Percentiles rank a stretch among this genome's conserved stretches.
Conservation (phyloP, 2,113 vertebrate genomes). For the Pleuronectes platessa region DNA sequence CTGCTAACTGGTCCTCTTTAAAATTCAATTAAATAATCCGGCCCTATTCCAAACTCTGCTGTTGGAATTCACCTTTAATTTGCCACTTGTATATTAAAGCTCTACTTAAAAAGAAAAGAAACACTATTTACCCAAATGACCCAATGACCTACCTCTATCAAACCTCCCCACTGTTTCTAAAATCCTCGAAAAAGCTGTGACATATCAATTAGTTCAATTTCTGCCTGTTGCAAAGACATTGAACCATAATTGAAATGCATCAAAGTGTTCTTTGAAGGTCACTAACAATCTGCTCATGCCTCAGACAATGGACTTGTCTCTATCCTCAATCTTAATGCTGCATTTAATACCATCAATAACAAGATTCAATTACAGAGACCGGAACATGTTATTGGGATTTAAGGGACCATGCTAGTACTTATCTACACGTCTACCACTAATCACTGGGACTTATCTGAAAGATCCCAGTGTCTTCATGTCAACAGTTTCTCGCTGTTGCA, state of each 20-base stretch:
- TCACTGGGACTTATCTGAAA: too few relatives aligned
- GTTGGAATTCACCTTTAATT: constrained; percentile 19
- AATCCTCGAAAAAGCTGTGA: not conserved
- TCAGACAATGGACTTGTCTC: not conserved
- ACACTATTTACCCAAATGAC: not conserved
- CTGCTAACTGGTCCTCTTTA: constrained; percentile 5
- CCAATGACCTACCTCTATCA: not conserved
- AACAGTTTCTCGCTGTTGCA: not conserved
- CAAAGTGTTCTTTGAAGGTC: not conserved
- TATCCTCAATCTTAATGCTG: not conserved
- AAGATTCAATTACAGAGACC: not conserved
- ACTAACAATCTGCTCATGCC: not conserved
- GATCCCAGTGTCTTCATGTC: not conserved
- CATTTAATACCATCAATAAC: not conserved
- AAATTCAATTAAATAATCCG: not conserved
- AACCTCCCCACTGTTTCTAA: not conserved
- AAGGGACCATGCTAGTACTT: too few relatives aligned
- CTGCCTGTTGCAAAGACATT: not conserved
- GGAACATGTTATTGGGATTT: not conserved
- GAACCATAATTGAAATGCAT: not conserved
- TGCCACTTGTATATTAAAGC: constrained; percentile 13
- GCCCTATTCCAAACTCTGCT: not conserved
- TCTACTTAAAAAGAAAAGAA: not conserved
- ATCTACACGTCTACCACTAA: too few relatives aligned
- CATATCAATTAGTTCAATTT: not conserved